Percentiles rank a stretch among this genome's conserved stretches.
phyloP scores from a whole-genome alignment of 2,113 vertebrate species.

The Sapajus apella region DNA sequence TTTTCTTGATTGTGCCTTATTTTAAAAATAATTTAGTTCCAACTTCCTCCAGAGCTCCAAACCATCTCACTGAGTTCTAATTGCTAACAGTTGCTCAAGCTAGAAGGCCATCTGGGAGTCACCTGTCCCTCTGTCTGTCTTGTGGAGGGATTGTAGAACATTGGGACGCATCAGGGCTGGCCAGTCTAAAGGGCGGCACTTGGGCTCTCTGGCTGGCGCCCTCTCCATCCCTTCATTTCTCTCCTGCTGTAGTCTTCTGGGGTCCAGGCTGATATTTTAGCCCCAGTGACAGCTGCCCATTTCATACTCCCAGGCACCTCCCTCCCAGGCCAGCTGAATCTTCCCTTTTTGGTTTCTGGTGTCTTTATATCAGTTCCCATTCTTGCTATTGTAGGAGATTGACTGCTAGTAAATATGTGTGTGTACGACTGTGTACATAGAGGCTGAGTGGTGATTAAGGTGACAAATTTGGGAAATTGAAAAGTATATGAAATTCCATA shows the following conservation, averaged over 20 bases:
- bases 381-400: neutral
- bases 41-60: neutral
- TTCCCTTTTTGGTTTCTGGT: neutral
- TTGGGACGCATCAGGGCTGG: neutral
- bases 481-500: neutral
- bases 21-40: conserved; percentile 40
- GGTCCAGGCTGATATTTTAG: neutral
- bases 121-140: neutral
- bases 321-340: neutral
- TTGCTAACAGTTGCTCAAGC: neutral
- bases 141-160: neutral
- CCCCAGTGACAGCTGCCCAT: neutral
- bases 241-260: neutral
- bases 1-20: conserved; percentile 28
- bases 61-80: neutral
- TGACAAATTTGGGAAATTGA: neutral
- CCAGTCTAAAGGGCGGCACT: neutral
- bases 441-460: neutral
- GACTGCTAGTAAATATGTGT: neutral
- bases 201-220: neutral
- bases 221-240: neutral
- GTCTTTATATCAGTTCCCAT: neutral
- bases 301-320: neutral
- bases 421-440: no score
- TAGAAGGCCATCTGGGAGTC: neutral